phyloP scores from a whole-genome alignment of 1,140 invertebrate genomes.

The Drosophila kepulauana region DNA sequence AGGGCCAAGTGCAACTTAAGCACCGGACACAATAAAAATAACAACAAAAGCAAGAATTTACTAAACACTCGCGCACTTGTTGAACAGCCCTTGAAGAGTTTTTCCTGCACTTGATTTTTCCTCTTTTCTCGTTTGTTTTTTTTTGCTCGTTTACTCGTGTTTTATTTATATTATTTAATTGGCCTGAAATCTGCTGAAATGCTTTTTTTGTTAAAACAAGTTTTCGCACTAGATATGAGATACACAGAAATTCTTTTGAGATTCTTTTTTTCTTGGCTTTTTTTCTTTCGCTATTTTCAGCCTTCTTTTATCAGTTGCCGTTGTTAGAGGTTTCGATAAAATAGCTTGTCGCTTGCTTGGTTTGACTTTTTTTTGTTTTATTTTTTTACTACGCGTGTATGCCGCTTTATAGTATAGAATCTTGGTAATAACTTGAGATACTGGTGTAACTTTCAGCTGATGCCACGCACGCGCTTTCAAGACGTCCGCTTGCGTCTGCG shows the following conservation, averaged over 20 bases:
- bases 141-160: slow-evolving; percentile 31
- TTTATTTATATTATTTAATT: slow-evolving; percentile 45
- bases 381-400: slow-evolving; percentile 23
- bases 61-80: slow-evolving; percentile 31
- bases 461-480: slow-evolving; percentile 62
- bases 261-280: slow-evolving; percentile 17
- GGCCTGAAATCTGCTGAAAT: slow-evolving; percentile 54
- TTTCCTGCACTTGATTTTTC: slow-evolving; percentile 39
- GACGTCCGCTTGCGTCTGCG: slow-evolving; percentile 53
- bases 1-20: slow-evolving; percentile 38
- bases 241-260: slow-evolving; percentile 5
- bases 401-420: background rate
- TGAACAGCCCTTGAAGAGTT: slow-evolving; percentile 35
- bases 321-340: slow-evolving; percentile 35
- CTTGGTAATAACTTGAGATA: slow-evolving; percentile 23
- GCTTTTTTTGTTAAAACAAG: slow-evolving; percentile 34
- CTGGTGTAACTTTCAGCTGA: slow-evolving; percentile 17
- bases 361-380: slow-evolving; percentile 1
- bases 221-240: slow-evolving; percentile 32
- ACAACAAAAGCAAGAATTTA: slow-evolving; percentile 28
- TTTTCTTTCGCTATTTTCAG: background rate
- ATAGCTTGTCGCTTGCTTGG: slow-evolving; percentile 28
- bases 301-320: slow-evolving; percentile 38
- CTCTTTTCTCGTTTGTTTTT: slow-evolving; percentile 10
- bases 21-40: slow-evolving; percentile 9